Percentiles rank a stretch among this genome's conserved stretches.
Evolutionary conservation across 1,140 invertebrate genomes (phyloP).

Genomic region (Neotoxoptera formosana): DNA sequence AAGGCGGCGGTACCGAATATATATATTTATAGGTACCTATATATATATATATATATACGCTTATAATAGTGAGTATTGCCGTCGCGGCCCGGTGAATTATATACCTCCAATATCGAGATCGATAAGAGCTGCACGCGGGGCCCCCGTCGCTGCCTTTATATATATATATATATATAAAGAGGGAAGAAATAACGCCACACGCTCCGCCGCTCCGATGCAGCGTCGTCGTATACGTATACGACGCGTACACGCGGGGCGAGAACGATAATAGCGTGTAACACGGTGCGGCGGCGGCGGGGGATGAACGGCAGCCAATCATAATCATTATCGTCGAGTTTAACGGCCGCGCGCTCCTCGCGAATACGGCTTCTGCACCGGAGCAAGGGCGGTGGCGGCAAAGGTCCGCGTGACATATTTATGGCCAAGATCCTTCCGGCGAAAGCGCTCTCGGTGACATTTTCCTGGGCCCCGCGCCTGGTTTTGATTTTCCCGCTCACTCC

Average conservation of each 20-base stretch:
- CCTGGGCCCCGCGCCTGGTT: constrained; percentile 52
- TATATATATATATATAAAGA: not conserved
- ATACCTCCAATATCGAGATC: constrained; percentile 51
- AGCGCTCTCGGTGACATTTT: constrained; percentile 58
- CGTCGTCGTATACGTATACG: not conserved
- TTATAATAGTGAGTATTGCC: constrained; percentile 2
- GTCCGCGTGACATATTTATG: constrained; percentile 57
- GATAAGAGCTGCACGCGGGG: constrained; percentile 36
- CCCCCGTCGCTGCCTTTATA: not conserved
- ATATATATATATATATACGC: not conserved
- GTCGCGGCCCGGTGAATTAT: constrained; percentile 44
- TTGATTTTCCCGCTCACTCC: constrained; percentile 44
- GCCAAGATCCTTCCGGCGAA: constrained; percentile 54
- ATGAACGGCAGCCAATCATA: constrained; percentile 55
- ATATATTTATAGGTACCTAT: not conserved
- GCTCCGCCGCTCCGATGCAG: not conserved
- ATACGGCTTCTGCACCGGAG: not conserved
- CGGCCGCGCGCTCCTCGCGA: constrained; percentile 44
- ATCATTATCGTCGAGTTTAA: constrained; percentile 57
- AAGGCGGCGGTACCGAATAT: constrained; percentile 28
- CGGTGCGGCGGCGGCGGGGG: not conserved
- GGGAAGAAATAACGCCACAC: not conserved
- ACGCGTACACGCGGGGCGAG: not conserved
- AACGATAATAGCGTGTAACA: not conserved
- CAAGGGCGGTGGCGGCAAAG: constrained; percentile 22